Base-by-base conservation (phyloP, 2,797 vertebrate genomes). In the Sparus aurata region DNA sequence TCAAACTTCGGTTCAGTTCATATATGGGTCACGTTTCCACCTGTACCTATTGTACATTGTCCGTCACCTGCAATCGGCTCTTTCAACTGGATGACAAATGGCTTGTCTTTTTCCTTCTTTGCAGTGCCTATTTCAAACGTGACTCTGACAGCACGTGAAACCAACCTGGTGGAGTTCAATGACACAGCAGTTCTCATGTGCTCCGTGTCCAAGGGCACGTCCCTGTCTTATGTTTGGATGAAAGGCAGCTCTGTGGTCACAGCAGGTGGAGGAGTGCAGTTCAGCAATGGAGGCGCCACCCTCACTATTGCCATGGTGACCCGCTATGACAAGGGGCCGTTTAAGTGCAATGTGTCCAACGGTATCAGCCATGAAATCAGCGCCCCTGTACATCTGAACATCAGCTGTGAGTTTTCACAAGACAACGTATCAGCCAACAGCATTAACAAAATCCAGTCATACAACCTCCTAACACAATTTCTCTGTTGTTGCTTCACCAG, bases 331-430 rank as follows among this genome's bases (percentile, higher is more conserved):
- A 3, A 46, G 45, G 95, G 94, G 2, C 82, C 82, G 0, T 94
- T 91, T 82, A 76, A 0, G 13, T 96, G 95, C 80, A 74, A 70
- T 2, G 95, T 92, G 83, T 85, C 60, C 25, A 96, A 96, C 15
- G 77, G 68, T 41, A 1, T 95, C 68, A 95, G 91, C 66, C 1
- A 65, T 5, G 72, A 4, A 41, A 71, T 64, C 10, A 95, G 93
- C 53, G 0, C 0, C 0, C 6, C 73, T 4, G 17, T 94, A 0
- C 2, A 4, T 34, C 90, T 96, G 27, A 88, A 64, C 69, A 69
- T 96, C 83, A 94, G 75, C 88, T 95, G 95, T 96, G 74, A 94
- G 95, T 95, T 85, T 69, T 2, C 17, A 27, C 34, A 57, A 69
- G 12, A 67, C 49, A 22, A 1, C 8, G 12, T 9, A 30, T 3